Evolutionary conservation across 2,888 invertebrate species (phyloP), one percentile per base, ranked within the genome.

Genomic region (Aspidapion aeneum): DNA sequence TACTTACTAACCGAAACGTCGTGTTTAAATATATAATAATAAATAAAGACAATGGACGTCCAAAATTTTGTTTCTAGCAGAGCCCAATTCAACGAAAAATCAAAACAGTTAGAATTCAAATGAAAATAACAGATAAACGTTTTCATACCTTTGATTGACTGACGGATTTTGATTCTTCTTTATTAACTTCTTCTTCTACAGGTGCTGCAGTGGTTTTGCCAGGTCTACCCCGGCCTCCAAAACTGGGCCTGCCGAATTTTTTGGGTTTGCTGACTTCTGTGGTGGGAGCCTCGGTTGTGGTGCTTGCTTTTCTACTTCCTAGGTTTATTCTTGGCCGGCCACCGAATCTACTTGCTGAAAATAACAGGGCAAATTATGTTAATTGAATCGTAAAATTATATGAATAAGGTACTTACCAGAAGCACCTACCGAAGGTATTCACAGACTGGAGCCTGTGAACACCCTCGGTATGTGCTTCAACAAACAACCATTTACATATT

Each of bases 211-310:
- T 78, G 0, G 78, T 75, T 3, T 80, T 78, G 1, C 82, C 69
- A 7, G 73, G 64, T 62, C 77, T 69, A 1, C 83, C 82, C 73
- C 84, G 81, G 65, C 83, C 83, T 73, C 84, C 85, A 73, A 82
- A 81, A 72, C 76, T 74, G 16, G 78, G 78, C 66, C 78, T 72
- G 55, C 75, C 74, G 66, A 77, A 78, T 63, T 77, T 77, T 80
- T 85, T 82, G 20, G 77, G 77, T 79, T 81, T 82, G 0, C 81
- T 78, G 67, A 83, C 83, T 56, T 77, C 78, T 0, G 82, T 80
- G 0, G 83, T 76, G 68, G 83, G 82, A 70, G 68, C 84, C 72
- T 63, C 76, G 63, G 72, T 77, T 76, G 67, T 58, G n/a, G 67
- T 58, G 60, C 85, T 54, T 71, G 74, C 22, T 62, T 73, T 48